A percentile compares a stretch with the other conserved stretches of the same genome.
phyloP scores from a whole-genome alignment of 2,113 vertebrate species.

The Hypanus sabinus region DNA sequence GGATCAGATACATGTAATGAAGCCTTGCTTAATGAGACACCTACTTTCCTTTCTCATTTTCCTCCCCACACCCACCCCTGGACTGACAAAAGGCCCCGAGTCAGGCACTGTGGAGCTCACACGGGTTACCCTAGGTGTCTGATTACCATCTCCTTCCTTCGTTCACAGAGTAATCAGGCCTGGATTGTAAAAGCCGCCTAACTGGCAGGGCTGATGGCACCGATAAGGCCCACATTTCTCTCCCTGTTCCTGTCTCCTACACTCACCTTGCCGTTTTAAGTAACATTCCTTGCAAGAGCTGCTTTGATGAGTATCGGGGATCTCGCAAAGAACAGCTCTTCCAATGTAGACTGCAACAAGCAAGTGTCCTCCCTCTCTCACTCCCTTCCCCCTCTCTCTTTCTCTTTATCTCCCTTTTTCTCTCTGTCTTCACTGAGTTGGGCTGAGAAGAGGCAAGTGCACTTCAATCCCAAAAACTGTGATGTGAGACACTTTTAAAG shows the following conservation, averaged over 20 bases:
- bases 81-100: slow-evolving; percentile 5
- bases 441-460: no score
- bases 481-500: no score
- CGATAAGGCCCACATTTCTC: slow-evolving; percentile 21
- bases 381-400: no score
- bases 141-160: slow-evolving; percentile 17
- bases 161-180: slow-evolving; percentile 2
- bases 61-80: not conserved
- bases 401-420: no score
- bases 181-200: not conserved
- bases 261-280: not conserved
- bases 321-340: not conserved
- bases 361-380: not conserved
- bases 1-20: slow-evolving; percentile 14
- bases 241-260: slow-evolving; percentile 14
- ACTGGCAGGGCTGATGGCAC: not conserved
- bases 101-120: not conserved
- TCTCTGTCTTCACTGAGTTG: no score
- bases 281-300: slow-evolving; percentile 16
- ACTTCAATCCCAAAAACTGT: no score
- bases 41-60: not conserved
- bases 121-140: not conserved
- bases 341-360: not conserved
- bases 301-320: slow-evolving; percentile 1
- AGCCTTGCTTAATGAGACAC: not conserved